Evolutionary conservation across 2,888 invertebrate genomes (phyloP).

Genomic region (Andrena marginata): DNA sequence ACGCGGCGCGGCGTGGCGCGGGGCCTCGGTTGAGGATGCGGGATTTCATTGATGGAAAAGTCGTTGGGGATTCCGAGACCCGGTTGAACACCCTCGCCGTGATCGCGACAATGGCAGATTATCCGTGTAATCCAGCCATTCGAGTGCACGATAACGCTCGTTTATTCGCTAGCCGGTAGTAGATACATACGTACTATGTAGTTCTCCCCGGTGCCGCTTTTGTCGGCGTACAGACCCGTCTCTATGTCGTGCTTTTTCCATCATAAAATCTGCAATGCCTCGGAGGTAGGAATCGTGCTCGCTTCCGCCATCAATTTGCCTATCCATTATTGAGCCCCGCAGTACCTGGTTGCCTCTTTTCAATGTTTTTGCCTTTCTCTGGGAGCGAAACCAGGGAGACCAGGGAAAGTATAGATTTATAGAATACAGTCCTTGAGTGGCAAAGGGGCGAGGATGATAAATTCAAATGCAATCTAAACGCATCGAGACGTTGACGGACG

Average conservation of each 20-base stretch:
- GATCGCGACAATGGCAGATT: constrained; percentile 20
- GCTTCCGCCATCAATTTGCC: not conserved
- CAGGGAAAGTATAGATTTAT: no score
- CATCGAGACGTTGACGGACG: constrained; percentile 36
- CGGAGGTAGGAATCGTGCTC: not conserved
- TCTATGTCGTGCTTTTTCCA: not conserved
- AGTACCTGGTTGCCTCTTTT: not conserved
- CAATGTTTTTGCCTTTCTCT: not conserved
- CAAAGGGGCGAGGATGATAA: constrained; percentile 15
- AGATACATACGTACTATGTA: not conserved
- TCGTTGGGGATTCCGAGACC: not conserved
- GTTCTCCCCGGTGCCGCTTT: not conserved
- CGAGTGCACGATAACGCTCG: constrained; percentile 13
- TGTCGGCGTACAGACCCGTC: not conserved
- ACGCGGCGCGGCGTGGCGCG: not conserved
- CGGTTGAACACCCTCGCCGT: constrained; percentile 3
- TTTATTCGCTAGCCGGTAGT: not conserved
- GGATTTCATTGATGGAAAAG: constrained; percentile 7
- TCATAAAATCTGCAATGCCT: not conserved
- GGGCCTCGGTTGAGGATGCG: not conserved
- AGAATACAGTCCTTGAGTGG: no score
- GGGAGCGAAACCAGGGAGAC: no score
- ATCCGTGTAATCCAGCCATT: constrained; percentile 3
- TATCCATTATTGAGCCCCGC: not conserved
- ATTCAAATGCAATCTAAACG: constrained; percentile 38